Evolutionary conservation across 2,888 invertebrate genomes (phyloP), one percentile per base, ranked within the genome.

Genomic region (Caenorhabditis panamensis): DNA sequence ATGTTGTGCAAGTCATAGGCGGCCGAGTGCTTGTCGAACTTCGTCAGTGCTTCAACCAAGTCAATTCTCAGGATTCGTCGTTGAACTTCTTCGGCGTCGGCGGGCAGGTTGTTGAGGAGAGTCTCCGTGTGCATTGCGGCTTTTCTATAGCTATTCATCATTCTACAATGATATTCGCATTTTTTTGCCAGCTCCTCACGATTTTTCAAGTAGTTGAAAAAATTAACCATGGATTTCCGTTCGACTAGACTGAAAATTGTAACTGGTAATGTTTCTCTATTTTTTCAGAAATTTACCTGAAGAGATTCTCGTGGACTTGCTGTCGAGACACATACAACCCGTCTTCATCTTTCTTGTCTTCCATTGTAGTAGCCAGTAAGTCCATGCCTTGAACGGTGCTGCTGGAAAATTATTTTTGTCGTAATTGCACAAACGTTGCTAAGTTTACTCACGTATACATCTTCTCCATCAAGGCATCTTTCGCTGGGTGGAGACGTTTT

Each of bases 381-480:
- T 53, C 54, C 9, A 76, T n/a, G n/a, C n/a, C n/a, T n/a, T n/a
- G n/a, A n/a, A n/a, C n/a, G n/a, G n/a, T n/a, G n/a, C n/a, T n/a
- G n/a, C n/a, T n/a, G n/a, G n/a, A n/a, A n/a, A n/a, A n/a, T n/a
- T n/a, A n/a, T n/a, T n/a, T n/a, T n/a, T n/a, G n/a, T n/a, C n/a
- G n/a, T n/a, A n/a, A n/a, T n/a, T n/a, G n/a, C n/a, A n/a, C n/a
- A n/a, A n/a, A n/a, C n/a, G n/a, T n/a, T n/a, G n/a, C n/a, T n/a
- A n/a, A n/a, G n/a, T n/a, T 24, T 13, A 51, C 49, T 36, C 36
- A 84, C 84, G 97, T 98, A 91, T 98, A 98, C 92, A 98, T 97
- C 82, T 96, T 93, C 92, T 97, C 97, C 61, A 98, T 96, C 95
- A 97, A 96, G 92, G 97, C 97, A 92, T 99, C 98, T 24, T 91